Evolutionary conservation across 2,113 vertebrate genomes (phyloP).

Genomic region (Tetrao urogallus): DNA sequence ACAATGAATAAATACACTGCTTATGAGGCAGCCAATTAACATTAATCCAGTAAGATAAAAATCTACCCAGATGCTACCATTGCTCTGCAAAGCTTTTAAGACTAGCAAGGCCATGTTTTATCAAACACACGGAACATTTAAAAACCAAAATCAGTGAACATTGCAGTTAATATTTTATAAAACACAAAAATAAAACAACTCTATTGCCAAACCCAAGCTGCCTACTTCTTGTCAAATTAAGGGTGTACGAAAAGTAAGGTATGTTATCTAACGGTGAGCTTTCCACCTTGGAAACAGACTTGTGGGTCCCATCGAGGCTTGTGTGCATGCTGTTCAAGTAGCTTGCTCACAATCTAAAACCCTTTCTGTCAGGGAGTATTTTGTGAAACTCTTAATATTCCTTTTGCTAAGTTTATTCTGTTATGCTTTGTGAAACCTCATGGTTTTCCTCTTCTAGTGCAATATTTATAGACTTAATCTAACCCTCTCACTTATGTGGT

Average conservation of each 20-base stretch:
- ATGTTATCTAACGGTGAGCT: not conserved
- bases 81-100: not conserved
- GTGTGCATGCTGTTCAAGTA: not conserved
- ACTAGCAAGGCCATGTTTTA: not conserved
- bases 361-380: not conserved
- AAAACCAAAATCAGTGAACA: not conserved
- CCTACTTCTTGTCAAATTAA: not conserved
- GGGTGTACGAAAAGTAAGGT: fast-evolving
- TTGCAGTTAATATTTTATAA: not conserved
- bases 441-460: not conserved
- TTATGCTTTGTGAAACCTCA: not conserved
- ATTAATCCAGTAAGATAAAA: not conserved
- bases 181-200: not conserved
- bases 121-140: not conserved
- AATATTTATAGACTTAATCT: conserved; percentile 55
- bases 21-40: not conserved
- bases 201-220: not conserved
- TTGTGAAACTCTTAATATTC: not conserved
- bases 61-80: not conserved
- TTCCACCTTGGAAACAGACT: not conserved
- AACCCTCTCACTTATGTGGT: not conserved
- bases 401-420: not conserved
- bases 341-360: not conserved
- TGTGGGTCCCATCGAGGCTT: not conserved
- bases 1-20: not conserved